Conservation (phyloP, 2,888 invertebrate species). For the Protonemura montana region DNA sequence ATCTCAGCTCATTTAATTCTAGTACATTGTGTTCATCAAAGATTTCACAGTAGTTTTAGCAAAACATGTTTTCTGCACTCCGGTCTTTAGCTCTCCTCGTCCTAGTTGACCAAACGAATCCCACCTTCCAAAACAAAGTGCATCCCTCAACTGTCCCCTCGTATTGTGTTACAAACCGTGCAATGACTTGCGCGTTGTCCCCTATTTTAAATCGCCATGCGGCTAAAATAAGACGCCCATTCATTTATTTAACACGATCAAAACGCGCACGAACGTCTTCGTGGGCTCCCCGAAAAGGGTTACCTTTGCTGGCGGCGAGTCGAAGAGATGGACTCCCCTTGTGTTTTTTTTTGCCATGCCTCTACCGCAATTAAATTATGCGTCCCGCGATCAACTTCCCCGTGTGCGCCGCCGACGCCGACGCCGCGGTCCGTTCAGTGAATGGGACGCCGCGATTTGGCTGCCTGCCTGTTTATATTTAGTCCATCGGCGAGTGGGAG, state of each 20-base stretch:
- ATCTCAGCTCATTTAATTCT: too few relatives aligned
- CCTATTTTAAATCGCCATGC: background rate
- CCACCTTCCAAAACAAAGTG: too few relatives aligned
- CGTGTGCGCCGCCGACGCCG: background rate
- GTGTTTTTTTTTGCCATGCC: background rate
- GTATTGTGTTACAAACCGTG: background rate
- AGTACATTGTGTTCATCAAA: too few relatives aligned
- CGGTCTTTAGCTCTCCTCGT: too few relatives aligned
- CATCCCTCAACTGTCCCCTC: too few relatives aligned
- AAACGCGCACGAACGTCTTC: background rate
- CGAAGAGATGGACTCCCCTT: background rate
- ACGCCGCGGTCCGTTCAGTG: conserved; percentile 54
- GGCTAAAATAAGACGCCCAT: background rate
- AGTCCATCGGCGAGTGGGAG: conserved; percentile 59
- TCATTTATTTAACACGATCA: background rate
- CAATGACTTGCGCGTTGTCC: background rate
- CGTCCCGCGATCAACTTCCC: conserved; percentile 33
- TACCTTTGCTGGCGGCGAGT: background rate
- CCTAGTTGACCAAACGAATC: too few relatives aligned
- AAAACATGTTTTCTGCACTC: too few relatives aligned
- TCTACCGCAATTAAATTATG: conserved; percentile 23
- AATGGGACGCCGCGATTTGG: conserved; percentile 62
- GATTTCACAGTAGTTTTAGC: too few relatives aligned
- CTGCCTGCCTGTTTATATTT: conserved; percentile 61
- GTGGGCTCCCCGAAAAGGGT: background rate